Evolutionary conservation across 2,888 invertebrate genomes (phyloP), one percentile per base, ranked within the genome.

Genomic region (Anticlea derivata): DNA sequence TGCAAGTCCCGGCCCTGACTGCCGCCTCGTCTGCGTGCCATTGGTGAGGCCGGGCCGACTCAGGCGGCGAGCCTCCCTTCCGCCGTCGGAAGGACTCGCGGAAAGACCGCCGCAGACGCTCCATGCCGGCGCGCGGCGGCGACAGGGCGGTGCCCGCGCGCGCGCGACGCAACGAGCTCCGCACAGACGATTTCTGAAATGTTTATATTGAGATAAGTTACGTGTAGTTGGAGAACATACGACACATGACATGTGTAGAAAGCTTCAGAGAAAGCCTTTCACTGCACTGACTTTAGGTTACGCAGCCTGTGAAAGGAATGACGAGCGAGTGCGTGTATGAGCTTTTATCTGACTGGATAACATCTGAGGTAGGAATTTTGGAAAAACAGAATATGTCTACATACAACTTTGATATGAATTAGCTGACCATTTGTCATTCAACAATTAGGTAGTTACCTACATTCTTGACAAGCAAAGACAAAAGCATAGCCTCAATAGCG

Each of bases 11-110:
- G 46, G 96, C 96, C 34, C 99, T 93, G 17, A 99, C 99, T 40
- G 98, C 97, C 46, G 96, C 95, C 83, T 99, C 99, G 88, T 99
- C 99, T 29, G 98, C 96, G 83, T 98, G 98, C 99, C 99, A 99
- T 80, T 98, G 98, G 85, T 98, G 98, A 23, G 98, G 98, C 80
- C 98, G 98, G 55, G 97, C 97, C 58, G 97, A 96, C 90, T 98
- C 98, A 4, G 97, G 96, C 45, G 96, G 94, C 11, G 85, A 87
- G 75, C 95, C 52, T 7, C 52, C 95, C 93, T 98, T 98, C 86
- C 98, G 96, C 58, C 96, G 93, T 47, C 99, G 95, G 91, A 98
- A 98, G 59, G 97, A 98, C 83, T 98, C 97, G 62, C 98, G 94
- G 87, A 98, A 96, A 66, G 97, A 97, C 74, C 96, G 93, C 73